These are phyloP conservation scores for Athene noctua DNA, from an alignment of 2,113 vertebrate genomes.

Conservation along the genomic window DNA sequence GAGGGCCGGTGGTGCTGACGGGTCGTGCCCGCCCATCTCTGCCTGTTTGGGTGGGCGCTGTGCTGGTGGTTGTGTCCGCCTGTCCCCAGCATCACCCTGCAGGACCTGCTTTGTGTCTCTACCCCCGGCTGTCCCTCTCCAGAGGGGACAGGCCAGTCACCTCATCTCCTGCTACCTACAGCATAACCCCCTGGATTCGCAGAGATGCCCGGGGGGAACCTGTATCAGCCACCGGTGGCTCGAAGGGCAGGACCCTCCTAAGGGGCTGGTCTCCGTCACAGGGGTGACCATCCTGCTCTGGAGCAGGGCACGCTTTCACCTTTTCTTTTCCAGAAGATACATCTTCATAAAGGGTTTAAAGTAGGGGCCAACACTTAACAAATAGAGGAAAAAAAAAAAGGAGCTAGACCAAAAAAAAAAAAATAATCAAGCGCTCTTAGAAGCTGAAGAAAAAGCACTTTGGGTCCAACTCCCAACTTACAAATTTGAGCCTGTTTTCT, in stretches of 20 bases:
- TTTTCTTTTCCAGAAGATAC: neutral
- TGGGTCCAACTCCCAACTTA: neutral
- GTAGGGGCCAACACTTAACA: neutral
- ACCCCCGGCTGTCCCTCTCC: neutral
- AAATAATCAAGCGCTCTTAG: neutral
- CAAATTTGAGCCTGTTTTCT: neutral
- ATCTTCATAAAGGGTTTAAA: neutral
- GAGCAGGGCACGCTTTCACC: neutral
- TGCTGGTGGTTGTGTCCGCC: neutral
- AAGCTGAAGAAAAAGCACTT: neutral
- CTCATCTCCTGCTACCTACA: neutral
- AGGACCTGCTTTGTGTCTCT: neutral
- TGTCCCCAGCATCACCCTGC: neutral
- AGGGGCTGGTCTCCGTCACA: neutral
- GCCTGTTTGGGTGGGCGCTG: neutral
- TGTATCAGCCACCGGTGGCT: neutral
- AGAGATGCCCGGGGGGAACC: neutral
- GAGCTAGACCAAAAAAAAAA: neutral
- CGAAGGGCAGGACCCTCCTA: neutral
- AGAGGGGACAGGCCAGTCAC: neutral
- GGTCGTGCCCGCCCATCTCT: neutral
- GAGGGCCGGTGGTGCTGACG: fast-evolving
- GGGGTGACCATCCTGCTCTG: neutral
- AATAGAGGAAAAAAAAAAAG: neutral
- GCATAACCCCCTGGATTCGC: fast-evolving